Base-by-base conservation (phyloP, 2,888 invertebrate genomes). In the Ormia ochracea region DNA sequence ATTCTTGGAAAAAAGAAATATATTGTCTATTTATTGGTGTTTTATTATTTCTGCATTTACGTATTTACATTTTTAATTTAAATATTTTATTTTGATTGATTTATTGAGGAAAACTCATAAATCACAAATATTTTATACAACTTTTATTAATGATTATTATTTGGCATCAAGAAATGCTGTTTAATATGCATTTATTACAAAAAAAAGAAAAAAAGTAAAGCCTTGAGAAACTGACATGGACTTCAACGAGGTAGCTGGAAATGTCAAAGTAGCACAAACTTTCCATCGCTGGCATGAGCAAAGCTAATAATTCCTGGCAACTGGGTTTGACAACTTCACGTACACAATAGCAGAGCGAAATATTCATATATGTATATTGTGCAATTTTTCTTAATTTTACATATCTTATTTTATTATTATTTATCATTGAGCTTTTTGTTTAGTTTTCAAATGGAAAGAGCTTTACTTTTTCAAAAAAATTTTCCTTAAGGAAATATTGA, bases 11-110 rank as follows among this genome's bases (percentile, higher is more conserved):
- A 69, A 17, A 52, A 33, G 7, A 4, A 10, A 12, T n/a, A 9
- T 45, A 48, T 45, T 45, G 14, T 41, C 1, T 54, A 38, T 61
- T 54, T 41, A 4, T 61, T 52, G 26, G 38, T 45, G 12, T 56
- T 50, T 65, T 68, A 31, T 45, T 68, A 38, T 31, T 66, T 48
- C 1, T 21, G 6, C 31, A 33, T 5, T 54, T 54, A 38, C 9
- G 17, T 50, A 4, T 21, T 17, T 12, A 4, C 14, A 7, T 61
- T 72, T 63, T 59, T 54, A 73, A 72, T 73, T 73, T 78, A 78
- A 63, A 78, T 73, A 68, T 61, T 68, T 52, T 52, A 69, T 79
- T 78, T 74, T 79, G 78, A 79, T 75, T 79, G 78, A 78, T 78
- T 78, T 78, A 78, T 78, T 66, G 52, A 65, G 72, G 17, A 73